Base-by-base conservation (phyloP, 2,888 invertebrate genomes). In the Melipona bicolor region DNA sequence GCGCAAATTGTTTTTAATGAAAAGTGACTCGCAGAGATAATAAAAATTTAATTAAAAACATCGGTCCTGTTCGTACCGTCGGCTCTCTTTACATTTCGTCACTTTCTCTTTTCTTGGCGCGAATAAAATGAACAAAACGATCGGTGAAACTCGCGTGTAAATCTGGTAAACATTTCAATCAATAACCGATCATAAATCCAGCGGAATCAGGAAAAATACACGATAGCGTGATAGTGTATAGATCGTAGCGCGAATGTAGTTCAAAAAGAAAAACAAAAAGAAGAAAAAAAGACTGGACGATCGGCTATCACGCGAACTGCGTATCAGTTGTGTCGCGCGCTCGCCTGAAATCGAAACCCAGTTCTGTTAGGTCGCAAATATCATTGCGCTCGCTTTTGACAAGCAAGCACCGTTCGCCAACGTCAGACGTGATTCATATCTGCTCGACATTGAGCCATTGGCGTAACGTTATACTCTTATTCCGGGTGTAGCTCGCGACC, bases 311-410 rank as follows among this genome's bases (percentile, higher is more conserved):
- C 74, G 82, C 74, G 59, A 71, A 62, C 72, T 76, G 50, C 32
- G 76, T 72, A 56, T 77, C 73, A 52, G 64, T 76, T 67, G 49
- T 62, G 49, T 21, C 27, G 61, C 77, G 49, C 49, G 79, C 65
- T 81, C 68, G 77, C 77, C 50, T 79, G 84, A 84, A 84, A 84
- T 84, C 79, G 76, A 84, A 84, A 84, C 84, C 79, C 73, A 73
- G 76, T 79, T 70, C 76, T 68, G 73, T 69, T 54, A 36, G 75
- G 56, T 84, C 75, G 75, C 84, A 79, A 84, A 83, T 83, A 83
- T 83, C 79, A 75, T 83, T 83, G 76, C 84, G 52, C 76, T 83
- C 84, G 79, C 84, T 79, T 84, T 84, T 79, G 79, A 83, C 84
- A 83, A 65, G 78, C 76, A 56, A 27, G 76, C 72, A 79, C 84